These are phyloP conservation scores for Puntigrus tetrazona DNA, from an alignment of 2,113 vertebrate species.

Conservation along the genomic window DNA sequence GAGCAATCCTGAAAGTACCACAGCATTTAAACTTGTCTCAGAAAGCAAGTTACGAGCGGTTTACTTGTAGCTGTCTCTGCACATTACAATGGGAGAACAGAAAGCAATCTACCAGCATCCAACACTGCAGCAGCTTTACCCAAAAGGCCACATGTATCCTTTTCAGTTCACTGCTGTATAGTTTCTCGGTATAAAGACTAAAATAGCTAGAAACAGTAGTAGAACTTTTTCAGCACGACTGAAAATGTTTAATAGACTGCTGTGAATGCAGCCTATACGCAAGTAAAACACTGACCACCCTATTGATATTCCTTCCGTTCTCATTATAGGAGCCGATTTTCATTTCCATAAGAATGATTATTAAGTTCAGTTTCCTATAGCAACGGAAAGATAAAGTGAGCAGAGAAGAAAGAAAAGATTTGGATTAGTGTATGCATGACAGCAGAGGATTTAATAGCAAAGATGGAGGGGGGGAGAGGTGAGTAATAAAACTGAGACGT, in stretches of 20 bases:
- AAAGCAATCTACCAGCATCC: neutral
- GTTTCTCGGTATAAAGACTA: neutral
- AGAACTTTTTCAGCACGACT: neutral
- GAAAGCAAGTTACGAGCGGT: neutral
- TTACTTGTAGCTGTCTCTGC: neutral
- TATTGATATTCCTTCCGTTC: neutral
- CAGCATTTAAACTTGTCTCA: neutral
- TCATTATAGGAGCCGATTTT: conserved; percentile 8
- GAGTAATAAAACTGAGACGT: conserved; percentile 18
- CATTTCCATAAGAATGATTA: conserved; percentile 2
- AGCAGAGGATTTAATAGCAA: conserved; percentile 16
- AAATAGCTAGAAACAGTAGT: neutral
- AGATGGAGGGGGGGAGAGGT: conserved; percentile 2
- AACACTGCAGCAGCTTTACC: neutral
- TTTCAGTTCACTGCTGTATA: neutral
- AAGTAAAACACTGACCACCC: neutral
- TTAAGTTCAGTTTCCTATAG: conserved; percentile 42
- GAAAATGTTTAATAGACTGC: neutral
- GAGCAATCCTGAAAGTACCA: neutral
- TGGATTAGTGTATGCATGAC: conserved; percentile 31
- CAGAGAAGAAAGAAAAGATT: conserved; percentile 24
- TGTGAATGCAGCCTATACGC: conserved; percentile 4
- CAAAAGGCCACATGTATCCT: neutral
- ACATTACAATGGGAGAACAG: neutral
- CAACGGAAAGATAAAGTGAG: conserved; percentile 18